Conservation (phyloP, 2,888 invertebrate species). For the Euzophera pinguis region DNA sequence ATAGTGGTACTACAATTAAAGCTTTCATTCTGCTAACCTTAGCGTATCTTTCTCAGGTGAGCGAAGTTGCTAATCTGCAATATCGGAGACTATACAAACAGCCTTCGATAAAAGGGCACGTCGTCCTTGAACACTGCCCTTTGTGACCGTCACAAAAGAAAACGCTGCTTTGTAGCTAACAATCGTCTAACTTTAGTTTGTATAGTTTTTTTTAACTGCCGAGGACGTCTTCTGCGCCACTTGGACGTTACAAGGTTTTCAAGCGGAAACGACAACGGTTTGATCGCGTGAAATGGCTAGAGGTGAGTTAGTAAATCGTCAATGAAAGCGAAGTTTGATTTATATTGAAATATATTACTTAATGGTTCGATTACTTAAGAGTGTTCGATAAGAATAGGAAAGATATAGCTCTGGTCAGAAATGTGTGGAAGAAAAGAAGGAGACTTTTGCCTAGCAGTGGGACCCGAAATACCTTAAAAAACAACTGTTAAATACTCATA, state of each 20-base stretch:
- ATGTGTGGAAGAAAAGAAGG: too few relatives aligned
- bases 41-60: constrained; percentile 27
- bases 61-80: constrained; percentile 51
- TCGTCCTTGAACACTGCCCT: constrained; percentile 59
- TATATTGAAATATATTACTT: too few relatives aligned
- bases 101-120: constrained; percentile 41
- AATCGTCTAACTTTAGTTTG: constrained; percentile 26
- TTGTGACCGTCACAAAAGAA: constrained; percentile 58
- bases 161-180: constrained; percentile 47
- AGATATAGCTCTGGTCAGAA: too few relatives aligned
- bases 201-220: constrained; percentile 26
- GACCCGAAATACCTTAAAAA: too few relatives aligned
- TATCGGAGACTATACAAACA: constrained; percentile 52
- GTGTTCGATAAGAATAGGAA: too few relatives aligned
- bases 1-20: constrained; percentile 22
- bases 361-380: too few relatives aligned
- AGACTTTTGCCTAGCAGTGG: too few relatives aligned
- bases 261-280: constrained; percentile 20
- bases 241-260: constrained; percentile 29
- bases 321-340: too few relatives aligned
- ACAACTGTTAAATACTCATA: too few relatives aligned
- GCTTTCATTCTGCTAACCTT: constrained; percentile 23
- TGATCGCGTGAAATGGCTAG: neutral
- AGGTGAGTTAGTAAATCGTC: neutral
- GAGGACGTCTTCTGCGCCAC: constrained; percentile 29